phyloP scores from a whole-genome alignment of 2,113 vertebrate genomes.

The Cinclus cinclus region DNA sequence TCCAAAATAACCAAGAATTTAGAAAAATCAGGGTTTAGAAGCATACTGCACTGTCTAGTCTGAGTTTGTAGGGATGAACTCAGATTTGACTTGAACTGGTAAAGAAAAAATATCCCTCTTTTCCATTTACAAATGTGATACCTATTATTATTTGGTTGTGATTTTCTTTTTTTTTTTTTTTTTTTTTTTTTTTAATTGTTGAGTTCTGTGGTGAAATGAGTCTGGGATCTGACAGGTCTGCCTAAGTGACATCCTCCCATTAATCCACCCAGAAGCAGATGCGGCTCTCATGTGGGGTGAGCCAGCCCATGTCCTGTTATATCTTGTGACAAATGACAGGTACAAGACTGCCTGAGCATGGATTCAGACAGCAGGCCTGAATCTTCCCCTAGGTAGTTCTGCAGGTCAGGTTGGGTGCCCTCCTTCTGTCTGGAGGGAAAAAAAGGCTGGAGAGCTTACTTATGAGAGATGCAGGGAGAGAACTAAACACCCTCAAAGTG shows the following conservation, averaged over 20 bases:
- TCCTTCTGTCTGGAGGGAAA: rapidly evolving
- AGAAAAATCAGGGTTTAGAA: not conserved
- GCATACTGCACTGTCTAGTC: not conserved
- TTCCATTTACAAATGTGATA: not conserved
- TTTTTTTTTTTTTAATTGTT: not conserved
- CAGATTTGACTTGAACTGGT: not conserved
- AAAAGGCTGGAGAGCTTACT: not conserved
- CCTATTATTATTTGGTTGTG: not conserved
- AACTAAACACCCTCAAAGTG: not conserved
- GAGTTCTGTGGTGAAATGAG: not conserved
- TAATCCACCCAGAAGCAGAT: not conserved
- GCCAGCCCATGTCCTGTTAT: not conserved
- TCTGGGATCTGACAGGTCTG: not conserved
- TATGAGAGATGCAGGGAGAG: not conserved
- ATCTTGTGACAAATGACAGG: not conserved
- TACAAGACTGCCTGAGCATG: not conserved
- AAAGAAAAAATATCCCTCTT: not conserved
- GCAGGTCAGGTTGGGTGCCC: not conserved
- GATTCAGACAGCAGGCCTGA: not conserved
- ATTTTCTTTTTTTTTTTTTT: not conserved
- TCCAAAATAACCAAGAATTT: not conserved
- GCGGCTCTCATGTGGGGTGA: not conserved
- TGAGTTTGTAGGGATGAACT: not conserved
- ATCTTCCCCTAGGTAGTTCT: not conserved
- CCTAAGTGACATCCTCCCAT: not conserved